phyloP scores from a whole-genome alignment of 2,113 vertebrate genomes.

The Leucopsar rothschildi region DNA sequence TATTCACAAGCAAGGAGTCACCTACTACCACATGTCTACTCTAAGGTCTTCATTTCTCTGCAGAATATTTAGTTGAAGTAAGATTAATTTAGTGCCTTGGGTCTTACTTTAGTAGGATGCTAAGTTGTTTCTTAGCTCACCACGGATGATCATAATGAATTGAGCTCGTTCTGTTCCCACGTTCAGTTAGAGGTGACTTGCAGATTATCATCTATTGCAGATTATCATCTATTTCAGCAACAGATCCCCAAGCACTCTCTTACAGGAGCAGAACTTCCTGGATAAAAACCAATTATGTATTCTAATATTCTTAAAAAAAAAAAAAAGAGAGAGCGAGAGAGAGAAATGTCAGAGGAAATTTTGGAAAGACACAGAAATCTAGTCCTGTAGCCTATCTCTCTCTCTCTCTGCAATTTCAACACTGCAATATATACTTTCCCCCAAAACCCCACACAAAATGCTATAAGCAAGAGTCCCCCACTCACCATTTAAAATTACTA shows the following conservation, averaged over 20 bases:
- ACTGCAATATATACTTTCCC: neutral
- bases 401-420: neutral
- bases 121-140: neutral
- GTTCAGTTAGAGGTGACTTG: neutral
- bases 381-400: too few species aligned
- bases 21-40: neutral
- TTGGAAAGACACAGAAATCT: neutral
- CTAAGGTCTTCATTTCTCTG: neutral
- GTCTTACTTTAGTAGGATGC: neutral
- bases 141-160: neutral
- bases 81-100: neutral
- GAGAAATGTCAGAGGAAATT: neutral
- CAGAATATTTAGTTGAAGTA: neutral
- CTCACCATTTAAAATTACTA: neutral
- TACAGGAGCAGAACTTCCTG: neutral
- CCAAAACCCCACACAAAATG: rapidly evolving
- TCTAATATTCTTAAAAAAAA: neutral
- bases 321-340: neutral
- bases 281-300: neutral
- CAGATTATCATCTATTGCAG: neutral
- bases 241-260: neutral
- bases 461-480: neutral
- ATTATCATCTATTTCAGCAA: neutral
- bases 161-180: neutral
- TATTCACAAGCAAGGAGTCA: neutral